Evolutionary conservation across 1,140 invertebrate species (phyloP), one percentile per base, ranked within the genome.

Genomic region (Bombus ignitus): DNA sequence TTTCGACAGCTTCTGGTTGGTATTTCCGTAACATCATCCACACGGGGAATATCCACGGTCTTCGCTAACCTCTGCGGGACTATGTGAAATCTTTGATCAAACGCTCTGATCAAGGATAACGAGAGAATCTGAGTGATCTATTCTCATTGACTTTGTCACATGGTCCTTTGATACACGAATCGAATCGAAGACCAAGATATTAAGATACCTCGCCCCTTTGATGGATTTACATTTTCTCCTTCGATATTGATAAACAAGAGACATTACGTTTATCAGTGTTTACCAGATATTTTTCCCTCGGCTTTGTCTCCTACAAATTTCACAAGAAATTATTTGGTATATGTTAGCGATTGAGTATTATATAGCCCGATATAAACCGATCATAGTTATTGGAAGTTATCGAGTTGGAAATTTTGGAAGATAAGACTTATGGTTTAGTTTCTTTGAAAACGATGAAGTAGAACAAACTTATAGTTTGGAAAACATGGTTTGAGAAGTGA

Each of bases 51-150:
- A 57, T 70, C 76, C 18, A 70, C 42, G 59, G n/a, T 68, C 44
- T 68, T 3, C 6, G 18, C 1, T 35, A 37, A 4, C 13, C 18
- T 78, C 15, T 35, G 57, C 10, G 44, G 28, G 0, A 53, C 44
- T 83, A 71, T 68, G 70, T 35, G 81, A 83, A 39, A 76, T 87
- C 10, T 81, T 39, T 37, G 66, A 68, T 68, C 28, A 35, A 35
- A 35, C 62, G 28, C 75, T 87, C 80, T 76, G 87, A 88, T 79
- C 71, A 88, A 72, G 53, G 76, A 32, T 53, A 74, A 42, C 76
- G 42, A 53, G 76, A 71, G 75, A 57, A 83, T 87, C 47, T 59
- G 73, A 28, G 68, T 13, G 42, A 66, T 74, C 62, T 44, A 32
- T 59, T 57, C 68, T 39, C 42, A 66, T 78, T n/a, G 66, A 53